These are phyloP conservation scores for Solea senegalensis DNA, from an alignment of 2,113 vertebrate genomes.

Conservation along the genomic window DNA sequence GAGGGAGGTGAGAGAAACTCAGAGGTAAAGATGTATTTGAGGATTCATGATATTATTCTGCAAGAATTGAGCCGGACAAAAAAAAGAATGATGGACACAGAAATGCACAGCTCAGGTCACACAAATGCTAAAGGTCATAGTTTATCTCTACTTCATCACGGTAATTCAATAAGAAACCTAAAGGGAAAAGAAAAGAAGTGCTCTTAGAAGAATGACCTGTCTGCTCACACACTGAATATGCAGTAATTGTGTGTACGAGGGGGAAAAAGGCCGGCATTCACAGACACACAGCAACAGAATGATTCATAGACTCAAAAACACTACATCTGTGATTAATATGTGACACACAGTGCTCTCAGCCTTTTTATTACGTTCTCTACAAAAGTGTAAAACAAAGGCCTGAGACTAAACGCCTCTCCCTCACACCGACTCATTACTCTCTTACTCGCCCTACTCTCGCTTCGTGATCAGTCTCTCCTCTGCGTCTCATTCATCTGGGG, in stretches of 20 bases:
- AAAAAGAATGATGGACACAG: slow-evolving; percentile 10
- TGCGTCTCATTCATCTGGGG: slow-evolving; percentile 52
- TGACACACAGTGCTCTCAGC: slow-evolving; percentile 35
- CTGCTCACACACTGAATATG: background rate
- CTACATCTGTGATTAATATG: slow-evolving; percentile 54
- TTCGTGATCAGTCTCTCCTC: slow-evolving; percentile 47
- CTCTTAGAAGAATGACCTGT: slow-evolving; percentile 33
- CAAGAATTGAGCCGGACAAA: slow-evolving; percentile 15
- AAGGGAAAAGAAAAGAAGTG: background rate
- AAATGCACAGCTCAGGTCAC: slow-evolving; percentile 20
- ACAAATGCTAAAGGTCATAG: slow-evolving; percentile 60
- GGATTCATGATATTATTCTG: slow-evolving; percentile 52
- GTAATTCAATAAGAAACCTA: slow-evolving; percentile 67
- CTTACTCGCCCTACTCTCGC: slow-evolving; percentile 42
- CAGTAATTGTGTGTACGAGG: slow-evolving; percentile 14
- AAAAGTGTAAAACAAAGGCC: slow-evolving; percentile 64
- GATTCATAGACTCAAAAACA: background rate
- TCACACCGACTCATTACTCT: slow-evolving; percentile 69
- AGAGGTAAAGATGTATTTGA: slow-evolving; percentile 30
- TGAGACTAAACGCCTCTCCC: slow-evolving; percentile 67
- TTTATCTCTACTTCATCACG: slow-evolving; percentile 58
- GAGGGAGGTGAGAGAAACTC: background rate
- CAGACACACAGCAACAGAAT: slow-evolving; percentile 5
- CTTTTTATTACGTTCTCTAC: slow-evolving; percentile 56
- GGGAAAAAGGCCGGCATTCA: background rate